Conservation (phyloP, 2,888 invertebrate species). For the Perithous albicinctus region DNA sequence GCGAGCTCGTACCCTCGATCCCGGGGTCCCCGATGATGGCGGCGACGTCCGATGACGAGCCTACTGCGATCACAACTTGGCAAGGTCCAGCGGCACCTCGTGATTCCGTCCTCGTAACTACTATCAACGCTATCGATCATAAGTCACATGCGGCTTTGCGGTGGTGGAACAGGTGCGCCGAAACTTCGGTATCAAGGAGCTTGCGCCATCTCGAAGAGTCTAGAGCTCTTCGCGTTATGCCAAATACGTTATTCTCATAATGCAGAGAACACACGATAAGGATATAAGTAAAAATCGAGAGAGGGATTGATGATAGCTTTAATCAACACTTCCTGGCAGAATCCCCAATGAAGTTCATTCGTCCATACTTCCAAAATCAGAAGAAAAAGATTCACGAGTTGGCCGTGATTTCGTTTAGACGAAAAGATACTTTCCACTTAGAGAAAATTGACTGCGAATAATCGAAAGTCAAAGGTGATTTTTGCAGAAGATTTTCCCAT, state of each 20-base stretch:
- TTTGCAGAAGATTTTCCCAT: neutral
- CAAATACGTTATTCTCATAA: neutral
- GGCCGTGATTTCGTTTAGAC: neutral
- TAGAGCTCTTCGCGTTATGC: neutral
- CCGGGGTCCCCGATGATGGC: slow-evolving; percentile 75
- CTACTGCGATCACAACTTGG: slow-evolving; percentile 58
- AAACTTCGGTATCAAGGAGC: slow-evolving; percentile 28
- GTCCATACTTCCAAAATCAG: neutral
- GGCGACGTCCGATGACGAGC: slow-evolving; percentile 63
- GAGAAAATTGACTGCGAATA: neutral
- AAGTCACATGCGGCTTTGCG: slow-evolving; percentile 28
- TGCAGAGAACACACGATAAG: neutral
- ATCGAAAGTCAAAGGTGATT: neutral
- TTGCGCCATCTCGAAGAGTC: slow-evolving; percentile 23
- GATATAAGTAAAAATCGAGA: neutral
- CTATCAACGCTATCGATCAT: slow-evolving; percentile 37
- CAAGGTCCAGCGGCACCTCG: slow-evolving; percentile 60
- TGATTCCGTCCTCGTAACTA: slow-evolving; percentile 61
- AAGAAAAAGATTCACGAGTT: neutral
- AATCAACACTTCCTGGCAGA: neutral
- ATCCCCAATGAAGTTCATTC: neutral
- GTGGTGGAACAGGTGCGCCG: slow-evolving; percentile 58
- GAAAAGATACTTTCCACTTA: neutral
- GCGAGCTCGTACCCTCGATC: slow-evolving; percentile 55
- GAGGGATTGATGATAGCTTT: neutral